Percentiles rank a stretch among this genome's conserved stretches.
Evolutionary conservation across 1,140 invertebrate species (phyloP).

Genomic region (Aricia agestis): DNA sequence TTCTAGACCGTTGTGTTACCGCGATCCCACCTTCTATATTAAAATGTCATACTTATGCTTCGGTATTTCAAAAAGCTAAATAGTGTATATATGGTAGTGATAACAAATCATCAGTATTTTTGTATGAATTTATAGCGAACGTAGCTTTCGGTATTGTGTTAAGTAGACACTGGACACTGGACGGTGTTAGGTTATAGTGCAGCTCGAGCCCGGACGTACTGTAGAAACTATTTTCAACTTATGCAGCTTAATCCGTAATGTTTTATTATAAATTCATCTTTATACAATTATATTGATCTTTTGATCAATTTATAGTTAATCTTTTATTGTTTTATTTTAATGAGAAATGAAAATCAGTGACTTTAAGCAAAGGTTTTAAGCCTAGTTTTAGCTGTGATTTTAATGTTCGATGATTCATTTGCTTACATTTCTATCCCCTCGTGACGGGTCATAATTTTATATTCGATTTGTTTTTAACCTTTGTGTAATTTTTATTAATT

Average conservation of each 20-base stretch:
- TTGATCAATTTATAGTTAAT: no score
- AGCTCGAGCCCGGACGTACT: not conserved
- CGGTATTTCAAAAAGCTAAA: not conserved
- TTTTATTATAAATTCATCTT: no score
- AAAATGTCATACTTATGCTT: constrained; percentile 9
- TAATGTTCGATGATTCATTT: no score
- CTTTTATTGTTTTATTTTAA: no score
- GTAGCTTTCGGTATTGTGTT: constrained; percentile 14
- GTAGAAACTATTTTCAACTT: not conserved
- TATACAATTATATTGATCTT: no score
- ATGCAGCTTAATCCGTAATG: not conserved
- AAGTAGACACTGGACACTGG: constrained; percentile 1
- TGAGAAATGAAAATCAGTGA: no score
- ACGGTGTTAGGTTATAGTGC: not conserved
- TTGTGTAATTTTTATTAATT: not conserved
- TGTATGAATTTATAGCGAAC: constrained; percentile 19
- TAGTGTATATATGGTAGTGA: constrained; percentile 11
- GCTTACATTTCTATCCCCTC: no score
- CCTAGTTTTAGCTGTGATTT: no score
- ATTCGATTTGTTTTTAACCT: not conserved
- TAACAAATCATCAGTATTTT: constrained; percentile 26
- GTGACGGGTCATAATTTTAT: no score
- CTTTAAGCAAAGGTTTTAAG: no score
- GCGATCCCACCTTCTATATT: not conserved
- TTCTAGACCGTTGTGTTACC: no score